Evolutionary conservation across 2,797 vertebrate genomes (phyloP).

Genomic region (Sciurus vulgaris): DNA sequence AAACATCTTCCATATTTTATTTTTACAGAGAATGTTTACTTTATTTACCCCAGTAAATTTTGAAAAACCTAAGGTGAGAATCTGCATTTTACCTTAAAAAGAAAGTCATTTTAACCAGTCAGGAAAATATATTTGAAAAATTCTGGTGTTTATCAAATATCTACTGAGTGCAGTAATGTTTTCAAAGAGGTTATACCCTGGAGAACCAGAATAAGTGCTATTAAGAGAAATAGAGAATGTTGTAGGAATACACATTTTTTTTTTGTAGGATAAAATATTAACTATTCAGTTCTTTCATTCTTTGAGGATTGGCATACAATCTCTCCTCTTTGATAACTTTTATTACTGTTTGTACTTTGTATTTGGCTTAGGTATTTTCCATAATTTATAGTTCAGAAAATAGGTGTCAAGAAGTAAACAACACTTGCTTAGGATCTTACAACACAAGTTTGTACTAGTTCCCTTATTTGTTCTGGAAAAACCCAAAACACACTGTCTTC

Average conservation of each 20-base stretch:
- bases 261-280: constrained; percentile 37
- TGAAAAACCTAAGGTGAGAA: background rate
- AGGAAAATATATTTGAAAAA: constrained; percentile 38
- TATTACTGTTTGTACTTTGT: background rate
- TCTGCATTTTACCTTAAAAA: background rate
- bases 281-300: background rate
- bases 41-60: background rate
- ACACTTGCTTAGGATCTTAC: background rate
- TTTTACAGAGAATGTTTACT: constrained; percentile 9
- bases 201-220: background rate
- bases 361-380: background rate
- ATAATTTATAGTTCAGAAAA: background rate
- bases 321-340: background rate
- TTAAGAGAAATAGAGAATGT: constrained; percentile 1
- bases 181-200: background rate
- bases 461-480: constrained; percentile 33
- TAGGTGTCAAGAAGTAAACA: background rate
- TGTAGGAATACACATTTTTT: background rate
- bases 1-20: background rate
- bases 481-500: background rate
- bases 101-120: background rate
- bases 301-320: constrained; percentile 4
- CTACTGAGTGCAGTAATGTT: background rate
- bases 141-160: constrained; percentile 13
- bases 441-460: background rate